Percentiles rank a stretch among this genome's conserved stretches.
phyloP scores from a whole-genome alignment of 2,113 vertebrate genomes.

The Meriones unguiculatus region DNA sequence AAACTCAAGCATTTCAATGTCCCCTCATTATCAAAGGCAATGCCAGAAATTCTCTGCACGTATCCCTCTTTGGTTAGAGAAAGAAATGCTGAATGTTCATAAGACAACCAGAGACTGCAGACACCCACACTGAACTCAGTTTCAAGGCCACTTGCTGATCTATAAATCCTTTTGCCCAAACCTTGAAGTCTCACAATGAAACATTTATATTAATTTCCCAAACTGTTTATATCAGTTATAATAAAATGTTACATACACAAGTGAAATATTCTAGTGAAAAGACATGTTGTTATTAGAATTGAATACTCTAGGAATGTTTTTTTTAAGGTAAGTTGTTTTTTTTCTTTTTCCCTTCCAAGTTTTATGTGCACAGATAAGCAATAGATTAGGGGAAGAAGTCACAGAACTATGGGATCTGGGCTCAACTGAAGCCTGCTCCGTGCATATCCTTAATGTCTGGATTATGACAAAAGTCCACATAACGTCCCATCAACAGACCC shows the following conservation, averaged over 20 bases:
- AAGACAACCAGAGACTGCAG: not conserved
- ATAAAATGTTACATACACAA: not conserved
- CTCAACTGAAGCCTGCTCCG: not conserved
- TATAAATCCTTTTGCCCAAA: not conserved
- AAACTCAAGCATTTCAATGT: conserved; percentile 3
- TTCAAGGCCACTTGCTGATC: not conserved
- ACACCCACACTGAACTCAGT: not conserved
- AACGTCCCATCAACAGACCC: not conserved
- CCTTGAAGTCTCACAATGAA: not conserved
- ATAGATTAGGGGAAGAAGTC: not conserved
- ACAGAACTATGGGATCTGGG: not conserved
- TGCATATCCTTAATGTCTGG: not conserved
- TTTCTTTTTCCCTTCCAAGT: not conserved
- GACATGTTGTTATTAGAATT: not conserved
- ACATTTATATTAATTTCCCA: conserved; percentile 7
- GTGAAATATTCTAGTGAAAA: not conserved
- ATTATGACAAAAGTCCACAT: not conserved
- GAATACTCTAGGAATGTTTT: not conserved
- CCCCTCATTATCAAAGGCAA: not conserved
- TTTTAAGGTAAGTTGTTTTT: not conserved
- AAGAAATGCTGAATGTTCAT: not conserved
- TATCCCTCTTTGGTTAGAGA: not conserved
- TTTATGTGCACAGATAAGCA: not conserved
- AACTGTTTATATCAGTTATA: not conserved
- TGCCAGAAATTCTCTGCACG: not conserved